Conservation (phyloP, 53 echinoderm and acorn worm genomes). For the Echinometra lucunter region DNA sequence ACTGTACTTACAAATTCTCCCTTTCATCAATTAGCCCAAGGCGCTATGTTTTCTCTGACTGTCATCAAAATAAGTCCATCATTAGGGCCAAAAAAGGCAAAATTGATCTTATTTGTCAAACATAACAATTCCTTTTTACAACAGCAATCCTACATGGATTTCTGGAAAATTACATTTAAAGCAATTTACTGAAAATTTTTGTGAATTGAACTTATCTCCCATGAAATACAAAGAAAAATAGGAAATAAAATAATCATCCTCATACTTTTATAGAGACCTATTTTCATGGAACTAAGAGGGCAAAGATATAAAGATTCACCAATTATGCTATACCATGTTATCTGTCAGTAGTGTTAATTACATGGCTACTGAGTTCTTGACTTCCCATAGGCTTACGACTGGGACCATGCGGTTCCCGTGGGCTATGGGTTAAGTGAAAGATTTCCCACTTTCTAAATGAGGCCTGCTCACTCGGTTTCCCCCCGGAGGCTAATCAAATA, state of each 20-base stretch:
- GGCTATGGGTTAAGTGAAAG: too few species aligned
- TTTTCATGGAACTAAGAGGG: too few species aligned
- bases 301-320: background rate
- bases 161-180: too few species aligned
- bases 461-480: background rate
- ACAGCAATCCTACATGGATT: background rate
- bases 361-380: too few species aligned
- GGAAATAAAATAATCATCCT: too few species aligned
- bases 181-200: too few species aligned
- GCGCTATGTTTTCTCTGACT: background rate
- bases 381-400: too few species aligned
- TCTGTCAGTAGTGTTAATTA: background rate
- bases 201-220: too few species aligned
- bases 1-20: background rate
- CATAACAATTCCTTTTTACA: too few species aligned
- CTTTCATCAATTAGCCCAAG: background rate
- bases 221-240: background rate
- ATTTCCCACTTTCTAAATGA: background rate
- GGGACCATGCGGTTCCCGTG: too few species aligned
- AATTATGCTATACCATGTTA: background rate
- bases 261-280: too few species aligned
- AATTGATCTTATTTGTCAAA: background rate
- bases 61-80: background rate
- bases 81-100: background rate
- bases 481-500: background rate